Evolutionary conservation across 2,888 invertebrate species (phyloP), one percentile per base, ranked within the genome.

Genomic region (Tortrix viridana): DNA sequence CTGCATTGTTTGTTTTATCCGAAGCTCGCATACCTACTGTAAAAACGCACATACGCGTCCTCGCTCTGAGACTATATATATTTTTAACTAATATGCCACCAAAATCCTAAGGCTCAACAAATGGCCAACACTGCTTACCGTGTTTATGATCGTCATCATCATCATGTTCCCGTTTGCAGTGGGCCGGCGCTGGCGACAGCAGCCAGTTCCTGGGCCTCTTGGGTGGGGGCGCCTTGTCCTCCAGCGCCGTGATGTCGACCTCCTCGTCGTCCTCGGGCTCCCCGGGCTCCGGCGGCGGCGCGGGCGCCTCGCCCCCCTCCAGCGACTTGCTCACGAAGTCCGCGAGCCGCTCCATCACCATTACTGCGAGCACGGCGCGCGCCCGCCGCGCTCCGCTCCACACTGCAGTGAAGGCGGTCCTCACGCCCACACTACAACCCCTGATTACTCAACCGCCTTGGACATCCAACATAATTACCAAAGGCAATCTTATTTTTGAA

Each of bases 281-380:
- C 77, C 93, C 82, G 65, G 90, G 93, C 87, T 81, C 90, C 55
- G 89, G 88, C 68, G 89, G 90, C 65, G 91, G 88, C 74, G 89
- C 88, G 58, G 91, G 91, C 63, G 86, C 86, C 73, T 89, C 90
- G 85, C 93, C 81, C 72, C 94, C 94, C 82, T 96, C 96, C 88
- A 97, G 96, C 67, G 97, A 96, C 91, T 97, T 97, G 78, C 96
- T 96, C 82, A 97, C 97, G 93, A 97, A 97, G 93, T 97, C 96
- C 81, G 97, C 96, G 87, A 97, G 94, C 93, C 97, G 96, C 93
- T 97, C 97, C 97, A 97, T 97, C 87, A 91, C 88, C 92, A 92
- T 91, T 85, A 91, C 89, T 90, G 89, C 79, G 74, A 72, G 77
- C 76, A 79, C 86, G 83, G 83, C 87, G 85, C 87, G 86, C 88